Evolutionary conservation across 2,888 invertebrate genomes (phyloP), one percentile per base, ranked within the genome.

Genomic region (Chalcosyrphus nemorum): DNA sequence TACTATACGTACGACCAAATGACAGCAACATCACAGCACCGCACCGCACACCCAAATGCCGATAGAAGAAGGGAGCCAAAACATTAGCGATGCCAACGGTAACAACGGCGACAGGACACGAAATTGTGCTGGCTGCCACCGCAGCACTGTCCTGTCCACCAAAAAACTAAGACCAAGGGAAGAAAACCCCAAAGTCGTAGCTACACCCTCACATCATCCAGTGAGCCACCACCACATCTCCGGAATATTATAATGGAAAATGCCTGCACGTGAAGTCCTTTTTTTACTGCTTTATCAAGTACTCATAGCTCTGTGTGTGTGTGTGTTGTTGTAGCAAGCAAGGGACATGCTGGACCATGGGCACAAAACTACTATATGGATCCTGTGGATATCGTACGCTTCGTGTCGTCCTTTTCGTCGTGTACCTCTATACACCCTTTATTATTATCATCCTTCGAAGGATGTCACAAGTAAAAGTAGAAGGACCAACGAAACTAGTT

Each of bases 241-340:
- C 32, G 41, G 70, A 80, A 75, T 74, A 70, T 84, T 84, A 76
- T 85, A 85, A 85, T 85, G 76, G 85, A 71, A 81, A 85, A 85
- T 85, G 81, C 85, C 85, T 85, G 85, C 85, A 85, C 85, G 85
- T 81, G 85, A 81, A 85, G 85, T 81, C 81, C 70, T 71, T 85
- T 81, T 77, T 85, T 85, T 85, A 81, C 65, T 81, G 71, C 75
- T 85, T 76, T 76, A 71, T 85, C 81, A 81, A 76, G 66, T 76
- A 21, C 63, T 74, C 74, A 74, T 43, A 61, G 29, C 11, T 11
- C n/a, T n/a, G n/a, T n/a, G n/a, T n/a, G n/a, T n/a, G n/a, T n/a
- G n/a, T n/a, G n/a, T n/a, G n/a, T n/a, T n/a, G n/a, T n/a, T n/a
- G n/a, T n/a, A n/a, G n/a, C n/a, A n/a, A n/a, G 72, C 50, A 72